Percentiles rank a stretch among this genome's conserved stretches.
Conservation (phyloP, 2,113 vertebrate genomes). For the Serilophus lunatus region DNA sequence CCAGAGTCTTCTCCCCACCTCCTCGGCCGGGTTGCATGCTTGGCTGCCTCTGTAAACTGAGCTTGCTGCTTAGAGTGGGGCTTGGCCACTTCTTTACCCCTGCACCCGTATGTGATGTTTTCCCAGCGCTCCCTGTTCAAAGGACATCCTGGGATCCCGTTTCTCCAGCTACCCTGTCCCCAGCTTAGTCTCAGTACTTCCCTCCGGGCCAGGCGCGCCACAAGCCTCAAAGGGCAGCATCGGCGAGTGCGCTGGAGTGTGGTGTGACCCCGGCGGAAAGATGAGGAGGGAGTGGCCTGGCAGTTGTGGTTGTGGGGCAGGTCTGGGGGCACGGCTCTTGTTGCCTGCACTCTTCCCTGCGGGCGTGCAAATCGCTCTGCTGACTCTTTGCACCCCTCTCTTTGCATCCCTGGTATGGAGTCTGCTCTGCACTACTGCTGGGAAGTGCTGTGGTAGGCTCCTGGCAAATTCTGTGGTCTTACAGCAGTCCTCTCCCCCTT, state of each 20-base stretch:
- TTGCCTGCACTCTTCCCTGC: not conserved
- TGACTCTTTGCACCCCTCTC: not conserved
- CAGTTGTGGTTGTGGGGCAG: not conserved
- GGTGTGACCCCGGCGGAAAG: accelerated
- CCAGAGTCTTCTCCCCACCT: not conserved
- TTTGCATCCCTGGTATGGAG: not conserved
- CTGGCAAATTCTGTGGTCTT: not conserved
- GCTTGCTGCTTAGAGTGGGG: not conserved
- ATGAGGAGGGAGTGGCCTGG: not conserved
- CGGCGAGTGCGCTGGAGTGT: accelerated
- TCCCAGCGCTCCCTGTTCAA: not conserved
- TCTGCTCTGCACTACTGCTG: not conserved
- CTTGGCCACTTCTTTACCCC: not conserved
- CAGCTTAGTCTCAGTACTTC: accelerated
- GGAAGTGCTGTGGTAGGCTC: not conserved
- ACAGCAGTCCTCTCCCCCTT: not conserved
- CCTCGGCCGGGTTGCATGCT: not conserved
- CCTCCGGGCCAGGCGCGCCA: accelerated
- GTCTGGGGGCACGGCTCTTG: not conserved
- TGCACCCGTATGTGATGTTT: not conserved
- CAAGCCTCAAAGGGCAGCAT: accelerated
- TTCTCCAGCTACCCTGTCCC: not conserved
- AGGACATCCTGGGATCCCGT: not conserved
- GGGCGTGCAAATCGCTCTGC: accelerated
- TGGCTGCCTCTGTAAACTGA: not conserved